phyloP scores from a whole-genome alignment of 2,797 vertebrate species.

The Lates japonicus region DNA sequence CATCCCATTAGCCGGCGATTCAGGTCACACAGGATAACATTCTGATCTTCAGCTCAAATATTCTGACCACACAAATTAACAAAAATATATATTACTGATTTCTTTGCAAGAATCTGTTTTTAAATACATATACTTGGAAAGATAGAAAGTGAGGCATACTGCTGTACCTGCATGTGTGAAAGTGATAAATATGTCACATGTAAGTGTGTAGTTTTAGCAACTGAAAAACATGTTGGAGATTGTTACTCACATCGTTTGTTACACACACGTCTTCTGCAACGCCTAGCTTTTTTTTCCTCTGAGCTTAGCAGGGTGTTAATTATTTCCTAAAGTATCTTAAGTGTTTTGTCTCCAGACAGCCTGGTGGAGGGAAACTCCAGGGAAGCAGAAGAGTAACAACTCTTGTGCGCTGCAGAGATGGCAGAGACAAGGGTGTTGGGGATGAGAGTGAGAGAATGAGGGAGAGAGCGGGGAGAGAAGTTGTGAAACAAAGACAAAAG shows the following conservation, averaged over 20 bases:
- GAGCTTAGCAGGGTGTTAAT: slow-evolving; percentile 51
- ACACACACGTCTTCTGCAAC: slow-evolving; percentile 13
- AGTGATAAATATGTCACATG: slow-evolving; percentile 5
- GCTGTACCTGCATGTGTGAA: neutral
- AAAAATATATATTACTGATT: neutral
- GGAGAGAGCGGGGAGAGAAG: neutral
- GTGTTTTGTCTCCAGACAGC: slow-evolving; percentile 47
- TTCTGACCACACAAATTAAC: neutral
- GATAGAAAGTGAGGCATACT: neutral
- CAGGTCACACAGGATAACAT: neutral
- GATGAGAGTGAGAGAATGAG: slow-evolving; percentile 18
- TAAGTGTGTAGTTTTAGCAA: slow-evolving; percentile 1
- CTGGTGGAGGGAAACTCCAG: slow-evolving; percentile 48
- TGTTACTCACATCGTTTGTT: neutral
- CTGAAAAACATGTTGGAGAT: neutral
- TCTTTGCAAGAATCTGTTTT: neutral
- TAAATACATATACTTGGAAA: neutral
- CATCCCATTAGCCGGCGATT: too few relatives aligned
- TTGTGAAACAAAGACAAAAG: slow-evolving; percentile 52
- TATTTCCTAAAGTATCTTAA: slow-evolving; percentile 64
- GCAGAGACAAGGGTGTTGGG: slow-evolving; percentile 25
- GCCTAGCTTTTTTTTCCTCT: slow-evolving; percentile 1
- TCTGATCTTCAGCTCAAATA: too few relatives aligned
- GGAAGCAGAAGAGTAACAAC: slow-evolving; percentile 41
- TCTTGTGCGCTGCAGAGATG: slow-evolving; percentile 1